These are phyloP conservation scores for Atopsyche davidsoni DNA, from an alignment of 1,140 invertebrate genomes.

Conservation along the genomic window DNA sequence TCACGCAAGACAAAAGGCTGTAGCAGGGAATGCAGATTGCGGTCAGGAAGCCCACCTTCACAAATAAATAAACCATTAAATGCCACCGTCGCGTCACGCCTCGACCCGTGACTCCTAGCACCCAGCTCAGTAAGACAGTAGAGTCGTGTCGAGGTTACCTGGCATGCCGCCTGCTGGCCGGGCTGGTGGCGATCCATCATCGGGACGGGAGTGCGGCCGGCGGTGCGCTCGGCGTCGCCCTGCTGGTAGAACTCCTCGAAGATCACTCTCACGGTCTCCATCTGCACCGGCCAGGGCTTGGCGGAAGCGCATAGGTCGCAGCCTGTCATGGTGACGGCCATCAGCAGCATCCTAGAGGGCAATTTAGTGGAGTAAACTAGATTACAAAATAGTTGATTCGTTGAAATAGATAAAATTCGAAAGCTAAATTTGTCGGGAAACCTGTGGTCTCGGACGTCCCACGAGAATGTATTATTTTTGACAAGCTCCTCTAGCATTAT, in stretches of 20 bases:
- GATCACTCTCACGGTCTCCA: slow-evolving; percentile 72
- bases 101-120: no score
- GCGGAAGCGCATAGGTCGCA: slow-evolving; percentile 77
- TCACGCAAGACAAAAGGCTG: slow-evolving; percentile 56
- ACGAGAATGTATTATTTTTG: slow-evolving; percentile 53
- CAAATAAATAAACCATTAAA: neutral
- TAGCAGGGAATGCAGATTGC: slow-evolving; percentile 81
- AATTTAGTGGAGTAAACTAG: no score
- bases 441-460: slow-evolving; percentile 56
- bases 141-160: slow-evolving; percentile 48
- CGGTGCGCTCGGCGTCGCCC: slow-evolving; percentile 65
- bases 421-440: no score
- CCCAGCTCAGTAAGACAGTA: neutral
- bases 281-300: slow-evolving; percentile 80
- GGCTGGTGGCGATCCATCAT: slow-evolving; percentile 78
- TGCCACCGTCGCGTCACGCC: no score
- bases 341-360: slow-evolving; percentile 52
- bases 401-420: no score
- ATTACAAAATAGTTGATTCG: no score
- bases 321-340: slow-evolving; percentile 75
- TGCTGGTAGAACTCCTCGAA: slow-evolving; percentile 85
- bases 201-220: slow-evolving; percentile 64
- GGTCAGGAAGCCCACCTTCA: slow-evolving; percentile 69
- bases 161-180: slow-evolving; percentile 65
- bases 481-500: slow-evolving; percentile 56